phyloP scores from a whole-genome alignment of 1,140 invertebrate genomes.

The Tribolium castaneum region DNA sequence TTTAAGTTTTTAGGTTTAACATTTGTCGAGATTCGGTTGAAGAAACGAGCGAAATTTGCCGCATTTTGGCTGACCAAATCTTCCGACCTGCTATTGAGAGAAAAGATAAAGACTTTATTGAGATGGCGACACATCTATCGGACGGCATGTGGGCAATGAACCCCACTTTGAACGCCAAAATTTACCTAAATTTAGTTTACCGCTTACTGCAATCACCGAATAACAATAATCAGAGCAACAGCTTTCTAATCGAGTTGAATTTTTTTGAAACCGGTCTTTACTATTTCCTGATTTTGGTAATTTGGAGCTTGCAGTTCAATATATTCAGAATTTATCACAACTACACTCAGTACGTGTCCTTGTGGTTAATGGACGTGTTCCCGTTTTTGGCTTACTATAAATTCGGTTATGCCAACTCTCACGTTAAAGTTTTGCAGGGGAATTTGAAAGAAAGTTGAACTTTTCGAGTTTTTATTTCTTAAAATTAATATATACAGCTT shows the following conservation, averaged over 20 bases:
- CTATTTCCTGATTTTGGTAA: background rate
- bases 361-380: slow-evolving; percentile 57
- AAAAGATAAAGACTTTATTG: slow-evolving; percentile 48
- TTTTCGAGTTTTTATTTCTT: background rate
- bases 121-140: slow-evolving; percentile 55
- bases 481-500: background rate
- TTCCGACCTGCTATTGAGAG: slow-evolving; percentile 48
- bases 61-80: slow-evolving; percentile 49
- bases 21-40: slow-evolving; percentile 59
- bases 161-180: slow-evolving; percentile 53
- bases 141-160: slow-evolving; percentile 58
- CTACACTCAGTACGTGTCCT: slow-evolving; percentile 41
- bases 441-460: background rate
- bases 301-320: slow-evolving; percentile 30
- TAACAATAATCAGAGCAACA: background rate
- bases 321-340: slow-evolving; percentile 50
- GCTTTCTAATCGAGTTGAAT: background rate
- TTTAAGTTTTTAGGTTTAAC: slow-evolving; percentile 60
- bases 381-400: slow-evolving; percentile 59
- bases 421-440: background rate
- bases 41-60: slow-evolving; percentile 60
- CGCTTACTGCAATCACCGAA: slow-evolving; percentile 37
- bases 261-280: background rate
- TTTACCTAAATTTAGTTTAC: slow-evolving; percentile 49
- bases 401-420: slow-evolving; percentile 52